These are phyloP conservation scores for Eulemur macaco DNA, from an alignment of 2,113 vertebrate species.

Conservation along the genomic window DNA sequence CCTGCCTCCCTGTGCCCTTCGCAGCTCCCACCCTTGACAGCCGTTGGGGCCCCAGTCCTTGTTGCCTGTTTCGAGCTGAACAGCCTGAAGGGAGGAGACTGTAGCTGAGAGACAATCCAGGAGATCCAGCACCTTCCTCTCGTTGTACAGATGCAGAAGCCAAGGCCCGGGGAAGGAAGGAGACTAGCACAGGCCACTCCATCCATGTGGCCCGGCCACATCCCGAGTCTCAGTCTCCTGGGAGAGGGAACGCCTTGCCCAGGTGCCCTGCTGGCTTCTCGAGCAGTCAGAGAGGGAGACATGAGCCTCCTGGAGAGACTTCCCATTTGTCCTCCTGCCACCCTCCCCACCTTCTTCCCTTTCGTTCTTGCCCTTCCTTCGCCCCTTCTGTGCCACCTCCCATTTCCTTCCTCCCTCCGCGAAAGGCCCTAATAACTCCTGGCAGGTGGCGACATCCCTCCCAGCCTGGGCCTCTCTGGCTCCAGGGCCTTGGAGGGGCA, in stretches of 20 bases:
- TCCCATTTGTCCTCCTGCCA: background rate
- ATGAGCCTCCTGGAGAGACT: background rate
- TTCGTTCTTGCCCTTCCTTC: background rate
- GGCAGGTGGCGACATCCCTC: accelerated
- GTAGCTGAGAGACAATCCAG: background rate
- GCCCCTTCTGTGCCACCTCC: background rate
- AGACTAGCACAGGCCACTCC: background rate
- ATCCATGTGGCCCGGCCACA: background rate
- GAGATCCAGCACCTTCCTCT: background rate
- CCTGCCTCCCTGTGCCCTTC: background rate
- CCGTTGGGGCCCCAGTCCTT: background rate
- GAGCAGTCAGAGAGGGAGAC: background rate
- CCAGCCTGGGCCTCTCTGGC: background rate
- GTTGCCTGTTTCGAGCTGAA: too few species aligned
- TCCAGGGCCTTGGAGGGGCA: background rate
- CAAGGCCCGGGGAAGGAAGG: background rate
- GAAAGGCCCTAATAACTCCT: background rate
- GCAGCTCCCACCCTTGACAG: background rate
- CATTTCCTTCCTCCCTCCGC: background rate
- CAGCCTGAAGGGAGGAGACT: background rate
- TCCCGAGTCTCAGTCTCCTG: background rate
- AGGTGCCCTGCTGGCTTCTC: too few species aligned
- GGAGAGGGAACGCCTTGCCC: background rate
- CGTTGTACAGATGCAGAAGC: background rate
- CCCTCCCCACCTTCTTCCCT: too few species aligned